Conservation (phyloP, 2,113 vertebrate genomes). For the Gila orcuttii region DNA sequence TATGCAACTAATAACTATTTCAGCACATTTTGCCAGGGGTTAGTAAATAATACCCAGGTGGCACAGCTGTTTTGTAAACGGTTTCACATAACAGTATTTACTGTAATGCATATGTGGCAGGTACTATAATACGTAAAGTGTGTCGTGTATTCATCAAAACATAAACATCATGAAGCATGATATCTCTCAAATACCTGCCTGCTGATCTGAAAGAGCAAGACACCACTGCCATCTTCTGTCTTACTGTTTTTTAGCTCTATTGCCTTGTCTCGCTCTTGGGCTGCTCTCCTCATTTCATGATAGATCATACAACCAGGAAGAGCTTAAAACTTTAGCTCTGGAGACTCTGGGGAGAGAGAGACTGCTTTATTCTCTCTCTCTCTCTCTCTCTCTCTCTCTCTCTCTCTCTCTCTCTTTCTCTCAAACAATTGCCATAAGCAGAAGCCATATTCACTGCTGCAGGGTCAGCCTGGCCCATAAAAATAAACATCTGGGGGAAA, state of each 20-base stretch:
- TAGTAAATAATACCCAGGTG: background rate
- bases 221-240: slow-evolving; percentile 66
- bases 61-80: background rate
- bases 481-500: slow-evolving; percentile 45
- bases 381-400: slow-evolving; percentile 18
- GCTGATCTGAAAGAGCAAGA: slow-evolving; percentile 51
- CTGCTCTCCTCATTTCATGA: background rate
- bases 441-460: slow-evolving; percentile 38
- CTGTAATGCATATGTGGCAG: background rate
- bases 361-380: slow-evolving; percentile 15
- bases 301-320: slow-evolving; percentile 32
- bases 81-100: slow-evolving; percentile 1
- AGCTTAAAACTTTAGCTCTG: slow-evolving; percentile 25
- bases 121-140: background rate
- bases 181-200: background rate
- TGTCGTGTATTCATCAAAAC: background rate
- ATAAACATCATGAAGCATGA: background rate
- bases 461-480: slow-evolving; percentile 28
- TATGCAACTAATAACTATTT: background rate
- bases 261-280: background rate
- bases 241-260: slow-evolving; percentile 36
- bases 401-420: slow-evolving; percentile 3
- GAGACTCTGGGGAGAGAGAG: slow-evolving; percentile 35
- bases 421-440: slow-evolving; percentile 36
- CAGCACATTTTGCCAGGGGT: background rate